Percentiles rank a stretch among this genome's conserved stretches.
Evolutionary conservation across 2,888 invertebrate species (phyloP).

Genomic region (Ennomos quercinarius): DNA sequence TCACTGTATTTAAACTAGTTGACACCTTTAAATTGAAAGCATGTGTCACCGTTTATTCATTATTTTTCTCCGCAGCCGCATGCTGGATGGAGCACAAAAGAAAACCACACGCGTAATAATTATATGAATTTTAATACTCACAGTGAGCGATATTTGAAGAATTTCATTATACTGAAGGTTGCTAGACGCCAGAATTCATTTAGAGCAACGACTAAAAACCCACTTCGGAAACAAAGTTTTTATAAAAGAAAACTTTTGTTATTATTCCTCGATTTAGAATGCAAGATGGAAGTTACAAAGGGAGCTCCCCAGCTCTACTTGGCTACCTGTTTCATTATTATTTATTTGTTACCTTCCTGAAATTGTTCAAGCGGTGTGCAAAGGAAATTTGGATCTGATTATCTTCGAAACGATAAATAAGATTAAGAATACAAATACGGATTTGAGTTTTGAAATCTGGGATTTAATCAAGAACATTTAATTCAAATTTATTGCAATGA

Average conservation of each 20-base stretch:
- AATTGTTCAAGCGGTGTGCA: constrained; percentile 35
- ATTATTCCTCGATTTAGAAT: constrained; percentile 61
- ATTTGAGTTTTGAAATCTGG: constrained; percentile 23
- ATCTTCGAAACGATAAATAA: constrained; percentile 37
- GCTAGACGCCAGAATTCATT: constrained; percentile 72
- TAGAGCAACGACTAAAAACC: constrained; percentile 63
- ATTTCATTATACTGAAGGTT: constrained; percentile 80
- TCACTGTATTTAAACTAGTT: too few species aligned
- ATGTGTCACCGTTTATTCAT: constrained; percentile 26
- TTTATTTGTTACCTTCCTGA: constrained; percentile 36
- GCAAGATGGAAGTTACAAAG: constrained; percentile 47
- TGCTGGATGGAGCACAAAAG: constrained; percentile 24
- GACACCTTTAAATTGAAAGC: not conserved
- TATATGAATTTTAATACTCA: constrained; percentile 76
- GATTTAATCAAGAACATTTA: constrained; percentile 27
- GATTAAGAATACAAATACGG: constrained; percentile 33
- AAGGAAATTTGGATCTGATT: constrained; percentile 38
- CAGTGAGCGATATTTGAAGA: constrained; percentile 74
- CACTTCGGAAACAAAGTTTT: constrained; percentile 70
- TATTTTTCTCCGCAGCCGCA: constrained; percentile 24
- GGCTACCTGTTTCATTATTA: constrained; percentile 45
- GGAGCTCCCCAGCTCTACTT: constrained; percentile 35
- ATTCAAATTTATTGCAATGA: constrained; percentile 20
- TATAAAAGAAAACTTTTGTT: constrained; percentile 67
- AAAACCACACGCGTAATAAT: constrained; percentile 67